phyloP scores from a whole-genome alignment of 2,888 invertebrate genomes.

The Calameuta filiformis region DNA sequence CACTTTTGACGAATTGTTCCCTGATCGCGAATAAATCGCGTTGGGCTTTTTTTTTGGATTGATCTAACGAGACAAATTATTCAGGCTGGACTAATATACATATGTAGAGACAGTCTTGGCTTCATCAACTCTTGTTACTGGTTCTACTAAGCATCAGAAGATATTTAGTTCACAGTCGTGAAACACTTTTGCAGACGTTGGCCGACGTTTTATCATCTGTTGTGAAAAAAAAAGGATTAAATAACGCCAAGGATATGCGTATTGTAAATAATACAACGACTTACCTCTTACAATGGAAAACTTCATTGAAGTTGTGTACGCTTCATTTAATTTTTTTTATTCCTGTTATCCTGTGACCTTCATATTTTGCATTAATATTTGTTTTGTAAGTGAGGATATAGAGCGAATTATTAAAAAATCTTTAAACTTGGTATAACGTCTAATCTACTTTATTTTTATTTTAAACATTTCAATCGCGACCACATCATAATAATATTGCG shows the following conservation, averaged over 20 bases:
- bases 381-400: neutral
- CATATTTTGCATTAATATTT: neutral
- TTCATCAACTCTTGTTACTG: neutral
- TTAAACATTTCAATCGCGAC: neutral
- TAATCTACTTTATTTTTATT: neutral
- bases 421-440: neutral
- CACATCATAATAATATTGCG: neutral
- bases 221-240: neutral
- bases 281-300: neutral
- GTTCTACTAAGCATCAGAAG: neutral
- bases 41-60: neutral
- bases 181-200: neutral
- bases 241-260: neutral
- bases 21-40: conserved; percentile 45
- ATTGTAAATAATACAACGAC: neutral
- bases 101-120: neutral
- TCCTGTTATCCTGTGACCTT: neutral
- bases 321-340: neutral
- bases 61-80: neutral
- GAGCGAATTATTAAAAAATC: neutral
- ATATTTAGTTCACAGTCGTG: neutral
- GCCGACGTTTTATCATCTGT: neutral
- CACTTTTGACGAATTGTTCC: conserved; percentile 58
- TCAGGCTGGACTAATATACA: neutral
- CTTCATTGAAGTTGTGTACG: neutral